These are phyloP conservation scores for Drosophila micromelanica DNA, from an alignment of 1,140 invertebrate species.

Conservation along the genomic window DNA sequence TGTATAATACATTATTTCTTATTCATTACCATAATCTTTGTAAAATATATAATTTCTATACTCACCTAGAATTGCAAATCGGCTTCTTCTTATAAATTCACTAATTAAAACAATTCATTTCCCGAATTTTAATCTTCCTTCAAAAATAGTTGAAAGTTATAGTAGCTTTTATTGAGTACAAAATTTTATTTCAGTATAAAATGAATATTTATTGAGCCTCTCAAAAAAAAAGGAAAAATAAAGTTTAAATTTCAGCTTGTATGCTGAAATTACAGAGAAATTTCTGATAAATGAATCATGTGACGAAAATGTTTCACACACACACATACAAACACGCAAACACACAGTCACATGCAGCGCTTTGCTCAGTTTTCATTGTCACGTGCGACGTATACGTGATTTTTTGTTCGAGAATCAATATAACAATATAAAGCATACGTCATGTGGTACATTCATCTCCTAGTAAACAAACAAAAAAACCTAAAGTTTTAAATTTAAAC, in stretches of 20 bases:
- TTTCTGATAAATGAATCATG: conserved; percentile 44
- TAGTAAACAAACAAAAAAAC: conserved; percentile 6
- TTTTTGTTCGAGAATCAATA: conserved; percentile 6
- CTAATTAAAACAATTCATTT: too few species aligned
- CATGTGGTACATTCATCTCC: conserved; percentile 42
- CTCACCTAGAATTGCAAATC: too few species aligned
- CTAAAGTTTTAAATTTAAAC: not conserved
- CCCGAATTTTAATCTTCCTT: too few species aligned
- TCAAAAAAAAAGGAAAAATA: not conserved
- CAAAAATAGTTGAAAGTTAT: too few species aligned
- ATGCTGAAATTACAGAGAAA: conserved; percentile 29
- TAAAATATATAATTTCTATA: too few species aligned
- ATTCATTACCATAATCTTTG: too few species aligned
- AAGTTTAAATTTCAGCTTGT: conserved; percentile 26
- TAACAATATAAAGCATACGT: conserved; percentile 41
- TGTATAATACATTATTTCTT: too few species aligned
- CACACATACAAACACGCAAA: conserved; percentile 5
- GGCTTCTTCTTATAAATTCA: too few species aligned
- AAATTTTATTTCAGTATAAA: too few species aligned
- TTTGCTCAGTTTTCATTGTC: conserved; percentile 36
- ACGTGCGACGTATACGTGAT: conserved; percentile 52
- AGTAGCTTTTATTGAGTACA: too few species aligned
- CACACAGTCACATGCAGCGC: not conserved
- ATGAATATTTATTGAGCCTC: conserved; percentile 33
- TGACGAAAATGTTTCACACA: conserved; percentile 37